Conservation (phyloP, 2,113 vertebrate genomes). For the Uria lomvia region DNA sequence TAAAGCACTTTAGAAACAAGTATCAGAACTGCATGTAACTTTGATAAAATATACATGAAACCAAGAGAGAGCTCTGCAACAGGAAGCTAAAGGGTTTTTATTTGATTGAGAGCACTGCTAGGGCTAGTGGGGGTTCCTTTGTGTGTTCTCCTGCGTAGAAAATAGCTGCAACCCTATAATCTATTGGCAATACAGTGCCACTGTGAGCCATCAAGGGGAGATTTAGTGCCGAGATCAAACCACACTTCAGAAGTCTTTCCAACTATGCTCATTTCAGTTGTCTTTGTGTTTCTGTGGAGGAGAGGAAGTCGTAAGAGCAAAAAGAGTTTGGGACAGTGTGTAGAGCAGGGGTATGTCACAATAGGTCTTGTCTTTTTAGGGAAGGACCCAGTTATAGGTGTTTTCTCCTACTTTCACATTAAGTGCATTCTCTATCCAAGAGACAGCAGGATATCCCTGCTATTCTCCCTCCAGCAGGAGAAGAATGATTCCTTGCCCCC, state of each 20-base stretch:
- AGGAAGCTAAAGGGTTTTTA: conserved; percentile 43
- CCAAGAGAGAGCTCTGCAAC: conserved; percentile 24
- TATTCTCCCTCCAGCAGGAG: neutral
- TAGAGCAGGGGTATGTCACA: neutral
- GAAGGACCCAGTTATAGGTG: neutral
- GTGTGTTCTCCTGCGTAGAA: neutral
- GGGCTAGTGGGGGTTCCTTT: conserved; percentile 19
- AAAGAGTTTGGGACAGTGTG: neutral
- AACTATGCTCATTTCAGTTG: neutral
- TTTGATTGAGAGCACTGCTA: conserved; percentile 34
- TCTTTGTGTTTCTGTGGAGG: neutral
- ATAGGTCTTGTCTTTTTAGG: neutral
- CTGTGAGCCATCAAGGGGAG: neutral
- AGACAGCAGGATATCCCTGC: no score
- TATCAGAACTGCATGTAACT: conserved; percentile 45
- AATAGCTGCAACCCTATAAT: conserved; percentile 36
- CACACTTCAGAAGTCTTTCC: neutral
- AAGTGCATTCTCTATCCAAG: neutral
- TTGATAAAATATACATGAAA: conserved; percentile 67
- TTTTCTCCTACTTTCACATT: neutral
- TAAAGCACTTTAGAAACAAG: conserved; percentile 40
- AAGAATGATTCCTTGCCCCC: neutral
- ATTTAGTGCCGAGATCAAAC: conserved; percentile 12
- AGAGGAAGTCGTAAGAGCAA: neutral
- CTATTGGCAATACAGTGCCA: conserved; percentile 18